phyloP scores from a whole-genome alignment of 1,140 invertebrate species.

The Pogonus chalceus region DNA sequence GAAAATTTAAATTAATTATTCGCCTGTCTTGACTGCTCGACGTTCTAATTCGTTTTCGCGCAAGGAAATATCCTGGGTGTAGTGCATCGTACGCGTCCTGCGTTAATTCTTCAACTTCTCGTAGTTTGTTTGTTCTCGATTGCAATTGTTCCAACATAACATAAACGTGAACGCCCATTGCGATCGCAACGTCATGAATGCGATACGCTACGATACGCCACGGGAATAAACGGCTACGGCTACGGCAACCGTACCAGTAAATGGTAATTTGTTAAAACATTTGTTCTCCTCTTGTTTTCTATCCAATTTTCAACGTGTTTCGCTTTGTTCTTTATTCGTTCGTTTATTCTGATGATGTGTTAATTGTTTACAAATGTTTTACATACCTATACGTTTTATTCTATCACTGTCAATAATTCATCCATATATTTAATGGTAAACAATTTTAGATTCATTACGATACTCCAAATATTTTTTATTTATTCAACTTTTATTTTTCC shows the following conservation, averaged over 20 bases:
- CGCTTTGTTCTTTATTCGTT: background rate
- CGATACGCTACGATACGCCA: background rate
- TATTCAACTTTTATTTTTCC: no score
- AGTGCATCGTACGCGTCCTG: background rate
- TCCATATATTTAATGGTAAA: no score
- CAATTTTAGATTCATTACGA: no score
- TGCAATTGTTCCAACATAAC: background rate
- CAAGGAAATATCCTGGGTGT: background rate
- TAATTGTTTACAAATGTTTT: no score
- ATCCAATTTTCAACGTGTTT: background rate
- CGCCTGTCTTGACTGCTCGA: slow-evolving; percentile 1
- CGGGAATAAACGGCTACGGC: background rate
- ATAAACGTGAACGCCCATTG: background rate
- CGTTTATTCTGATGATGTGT: no score
- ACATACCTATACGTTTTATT: no score
- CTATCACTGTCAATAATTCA: no score
- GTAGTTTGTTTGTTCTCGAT: background rate
- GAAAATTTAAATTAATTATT: slow-evolving; percentile 8
- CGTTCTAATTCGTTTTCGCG: slow-evolving; percentile 1
- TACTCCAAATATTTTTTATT: no score
- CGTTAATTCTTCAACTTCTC: background rate
- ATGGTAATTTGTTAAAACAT: background rate
- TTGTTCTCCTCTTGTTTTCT: background rate
- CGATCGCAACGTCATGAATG: background rate
- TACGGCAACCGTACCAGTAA: background rate